Evolutionary conservation across 2,888 invertebrate genomes (phyloP).

Genomic region (Opisthograptis luteolata): DNA sequence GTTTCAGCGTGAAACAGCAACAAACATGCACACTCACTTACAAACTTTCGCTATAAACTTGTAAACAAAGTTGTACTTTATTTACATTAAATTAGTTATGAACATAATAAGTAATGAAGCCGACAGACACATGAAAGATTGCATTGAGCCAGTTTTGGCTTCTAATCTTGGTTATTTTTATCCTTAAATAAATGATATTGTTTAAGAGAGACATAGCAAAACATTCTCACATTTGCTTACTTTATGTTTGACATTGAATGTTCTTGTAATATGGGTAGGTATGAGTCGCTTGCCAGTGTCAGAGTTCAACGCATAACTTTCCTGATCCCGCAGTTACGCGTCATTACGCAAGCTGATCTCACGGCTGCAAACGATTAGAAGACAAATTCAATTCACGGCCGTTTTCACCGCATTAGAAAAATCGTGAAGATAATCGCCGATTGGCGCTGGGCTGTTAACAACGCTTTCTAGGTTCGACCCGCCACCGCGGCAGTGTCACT

Average conservation of each 20-base stretch:
- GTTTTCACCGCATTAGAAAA: slow-evolving; percentile 66
- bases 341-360: slow-evolving; percentile 59
- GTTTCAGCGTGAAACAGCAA: no score
- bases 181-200: not conserved
- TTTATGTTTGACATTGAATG: not conserved
- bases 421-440: slow-evolving; percentile 66
- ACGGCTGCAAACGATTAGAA: slow-evolving; percentile 50
- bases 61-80: no score
- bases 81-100: no score
- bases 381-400: slow-evolving; percentile 60
- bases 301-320: slow-evolving; percentile 27
- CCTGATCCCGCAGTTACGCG: slow-evolving; percentile 27
- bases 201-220: no score
- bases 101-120: no score
- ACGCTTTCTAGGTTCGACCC: slow-evolving; percentile 67
- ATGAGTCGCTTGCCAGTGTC: slow-evolving; percentile 8
- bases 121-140: no score
- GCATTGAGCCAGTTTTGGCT: no score
- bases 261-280: slow-evolving; percentile 19
- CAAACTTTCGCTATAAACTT: no score
- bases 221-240: no score
- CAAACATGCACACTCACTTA: no score
- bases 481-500: slow-evolving; percentile 53
- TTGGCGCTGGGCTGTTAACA: slow-evolving; percentile 56
- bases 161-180: no score